A percentile compares a stretch with the other conserved stretches of the same genome.
Evolutionary conservation across 2,888 invertebrate species (phyloP).

Genomic region (Acleris sparsana): DNA sequence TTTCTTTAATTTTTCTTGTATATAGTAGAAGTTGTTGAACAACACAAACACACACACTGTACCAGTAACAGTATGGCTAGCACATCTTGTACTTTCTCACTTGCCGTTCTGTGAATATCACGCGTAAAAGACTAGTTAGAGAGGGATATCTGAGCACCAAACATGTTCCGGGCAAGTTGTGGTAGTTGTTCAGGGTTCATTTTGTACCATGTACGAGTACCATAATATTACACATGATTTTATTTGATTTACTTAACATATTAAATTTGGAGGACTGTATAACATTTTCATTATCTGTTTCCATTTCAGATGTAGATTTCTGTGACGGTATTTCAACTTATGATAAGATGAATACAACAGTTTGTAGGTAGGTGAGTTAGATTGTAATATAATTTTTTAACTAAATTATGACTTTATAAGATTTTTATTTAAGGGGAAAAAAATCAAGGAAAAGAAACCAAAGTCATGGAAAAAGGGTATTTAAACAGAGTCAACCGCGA

Average conservation of each 20-base stretch:
- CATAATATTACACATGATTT: neutral
- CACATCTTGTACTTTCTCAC: too few relatives aligned
- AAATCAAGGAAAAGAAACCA: conserved; percentile 44
- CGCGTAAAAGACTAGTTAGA: too few relatives aligned
- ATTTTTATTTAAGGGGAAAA: conserved; percentile 40
- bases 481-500: conserved; percentile 35
- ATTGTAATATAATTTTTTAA: too few relatives aligned
- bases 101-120: too few relatives aligned
- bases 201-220: neutral
- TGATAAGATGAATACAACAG: conserved; percentile 37
- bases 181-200: neutral
- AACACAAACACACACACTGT: too few relatives aligned
- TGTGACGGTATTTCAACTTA: conserved; percentile 28
- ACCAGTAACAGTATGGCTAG: too few relatives aligned
- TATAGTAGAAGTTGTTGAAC: too few relatives aligned
- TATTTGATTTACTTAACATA: neutral
- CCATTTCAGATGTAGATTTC: conserved; percentile 43
- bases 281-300: neutral
- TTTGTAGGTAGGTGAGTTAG: conserved; percentile 12
- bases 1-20: too few relatives aligned
- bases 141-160: too few relatives aligned
- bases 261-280: too few relatives aligned
- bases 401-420: neutral
- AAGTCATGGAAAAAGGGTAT: conserved; percentile 23
- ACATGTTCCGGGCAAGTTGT: too few relatives aligned